Percentiles rank a stretch among this genome's conserved stretches.
phyloP scores from a whole-genome alignment of 2,113 vertebrate genomes.

The Clarias magur region DNA sequence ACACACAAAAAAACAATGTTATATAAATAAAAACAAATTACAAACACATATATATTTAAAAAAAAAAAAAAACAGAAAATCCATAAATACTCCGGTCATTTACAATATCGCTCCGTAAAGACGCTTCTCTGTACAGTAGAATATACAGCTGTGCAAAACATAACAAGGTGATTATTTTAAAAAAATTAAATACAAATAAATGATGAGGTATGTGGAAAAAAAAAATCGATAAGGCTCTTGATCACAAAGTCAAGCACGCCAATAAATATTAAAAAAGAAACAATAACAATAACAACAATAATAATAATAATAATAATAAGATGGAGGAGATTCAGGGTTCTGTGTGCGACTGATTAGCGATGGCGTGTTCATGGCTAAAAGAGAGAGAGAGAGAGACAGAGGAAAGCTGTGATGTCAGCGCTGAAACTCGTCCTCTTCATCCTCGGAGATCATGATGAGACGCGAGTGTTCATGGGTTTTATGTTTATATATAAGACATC shows the following conservation, averaged over 20 bases:
- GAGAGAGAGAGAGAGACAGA: slow-evolving; percentile 54
- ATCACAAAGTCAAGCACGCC: slow-evolving; percentile 78
- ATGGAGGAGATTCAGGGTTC: slow-evolving; percentile 64
- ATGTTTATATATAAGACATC: slow-evolving; percentile 43
- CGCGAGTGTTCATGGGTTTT: slow-evolving; percentile 50
- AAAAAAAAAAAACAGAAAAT: slow-evolving; percentile 51
- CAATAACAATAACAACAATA: slow-evolving; percentile 44
- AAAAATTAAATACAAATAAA: slow-evolving; percentile 53
- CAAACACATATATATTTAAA: slow-evolving; percentile 52
- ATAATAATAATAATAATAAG: slow-evolving; percentile 59
- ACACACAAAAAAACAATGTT: slow-evolving; percentile 60
- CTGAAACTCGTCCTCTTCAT: slow-evolving; percentile 54
- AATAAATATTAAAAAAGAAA: slow-evolving; percentile 60
- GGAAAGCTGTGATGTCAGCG: slow-evolving; percentile 69
- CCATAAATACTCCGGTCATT: slow-evolving; percentile 66
- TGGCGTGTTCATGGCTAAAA: slow-evolving; percentile 80
- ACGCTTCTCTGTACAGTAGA: slow-evolving; percentile 75
- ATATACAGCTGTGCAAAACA: slow-evolving; percentile 77
- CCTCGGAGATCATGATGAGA: slow-evolving; percentile 25
- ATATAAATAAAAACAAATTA: slow-evolving; percentile 69
- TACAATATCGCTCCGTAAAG: slow-evolving; percentile 71
- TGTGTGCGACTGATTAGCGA: slow-evolving; percentile 70
- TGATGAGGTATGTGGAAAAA: slow-evolving; percentile 91
- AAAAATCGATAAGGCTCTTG: slow-evolving; percentile 90
- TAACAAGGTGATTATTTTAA: slow-evolving; percentile 58